A percentile compares a stretch with the other conserved stretches of the same genome.
Conservation (phyloP, 2,888 invertebrate genomes). For the Nematopogon swammerdamellus region DNA sequence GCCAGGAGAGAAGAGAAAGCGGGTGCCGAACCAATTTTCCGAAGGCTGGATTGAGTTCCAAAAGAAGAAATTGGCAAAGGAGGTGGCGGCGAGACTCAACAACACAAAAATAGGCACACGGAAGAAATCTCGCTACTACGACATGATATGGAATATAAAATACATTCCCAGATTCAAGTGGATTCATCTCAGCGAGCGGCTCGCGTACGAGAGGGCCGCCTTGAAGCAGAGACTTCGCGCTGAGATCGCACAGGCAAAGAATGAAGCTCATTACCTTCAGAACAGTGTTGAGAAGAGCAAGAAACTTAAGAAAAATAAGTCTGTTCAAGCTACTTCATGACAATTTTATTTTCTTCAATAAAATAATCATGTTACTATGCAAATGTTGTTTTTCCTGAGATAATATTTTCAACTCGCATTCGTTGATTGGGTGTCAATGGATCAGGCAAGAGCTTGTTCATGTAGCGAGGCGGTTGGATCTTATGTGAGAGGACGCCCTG, state of each 20-base stretch:
- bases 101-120: constrained; percentile 82
- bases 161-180: constrained; percentile 95
- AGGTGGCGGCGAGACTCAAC: constrained; percentile 80
- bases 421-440: constrained; percentile 33
- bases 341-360: constrained; percentile 1
- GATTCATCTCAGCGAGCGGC: constrained; percentile 89
- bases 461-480: constrained; percentile 40
- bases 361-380: constrained; percentile 9
- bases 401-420: constrained; percentile 44
- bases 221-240: constrained; percentile 80
- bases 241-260: constrained; percentile 89
- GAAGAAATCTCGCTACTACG: constrained; percentile 83
- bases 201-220: constrained; percentile 90
- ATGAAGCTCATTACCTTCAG: constrained; percentile 85
- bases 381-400: constrained; percentile 34
- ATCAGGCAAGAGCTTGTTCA: constrained; percentile 40
- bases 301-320: constrained; percentile 54
- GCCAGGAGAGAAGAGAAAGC: constrained; percentile 49
- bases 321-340: constrained; percentile 13
- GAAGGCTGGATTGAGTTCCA: constrained; percentile 98
- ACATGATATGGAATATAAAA: constrained; percentile 94
- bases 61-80: constrained; percentile 83
- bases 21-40: constrained; percentile 65
- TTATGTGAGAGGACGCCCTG: constrained; percentile 50
- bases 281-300: constrained; percentile 78